Evolutionary conservation across 2,888 invertebrate species (phyloP), one percentile per base, ranked within the genome.

Genomic region (Epirrita christyi): DNA sequence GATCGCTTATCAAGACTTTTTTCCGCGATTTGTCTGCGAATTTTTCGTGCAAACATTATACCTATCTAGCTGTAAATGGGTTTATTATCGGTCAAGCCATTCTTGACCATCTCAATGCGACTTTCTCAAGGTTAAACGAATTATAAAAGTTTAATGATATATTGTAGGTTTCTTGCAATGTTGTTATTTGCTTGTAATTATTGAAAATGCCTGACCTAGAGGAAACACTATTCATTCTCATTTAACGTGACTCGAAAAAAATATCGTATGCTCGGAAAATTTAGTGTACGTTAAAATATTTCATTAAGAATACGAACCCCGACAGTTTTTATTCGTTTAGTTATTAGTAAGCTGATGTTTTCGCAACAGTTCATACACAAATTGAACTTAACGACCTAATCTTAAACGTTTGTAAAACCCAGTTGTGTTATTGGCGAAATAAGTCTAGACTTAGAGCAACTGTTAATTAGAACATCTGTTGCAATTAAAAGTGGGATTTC

Each of bases 401-500:
- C 15, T 15, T 28, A 32, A 42, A 15, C 11, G 29, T 53, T 45
- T 43, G 38, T 13, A 32, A 45, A 38, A 44, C 52, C 44, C 51
- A 29, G 37, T 21, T 48, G 28, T 41, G 32, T 32, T 32, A 49
- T 40, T 41, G 28, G 27, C 37, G 11, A 38, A 40, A 49, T 41
- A 15, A 41, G 40, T 41, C 37, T 48, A n/a, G n/a, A n/a, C n/a
- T n/a, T n/a, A 41, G 44, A 45, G 44, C 45, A 40, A 32, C 14
- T 42, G 13, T 45, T 11, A 29, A 59, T 50, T 50, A 49, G 38
- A 50, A 46, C 50, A 54, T 47, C 43, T 55, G 51, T 47, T 55
- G 27, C 46, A 59, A 59, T 54, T 59, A 50, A 42, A 54, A 46
- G 47, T 45, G 36, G 44, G 49, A 41, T 42, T 54, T 43, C 41